Conservation (phyloP, 2,797 vertebrate species). For the Sebastes cheni region DNA sequence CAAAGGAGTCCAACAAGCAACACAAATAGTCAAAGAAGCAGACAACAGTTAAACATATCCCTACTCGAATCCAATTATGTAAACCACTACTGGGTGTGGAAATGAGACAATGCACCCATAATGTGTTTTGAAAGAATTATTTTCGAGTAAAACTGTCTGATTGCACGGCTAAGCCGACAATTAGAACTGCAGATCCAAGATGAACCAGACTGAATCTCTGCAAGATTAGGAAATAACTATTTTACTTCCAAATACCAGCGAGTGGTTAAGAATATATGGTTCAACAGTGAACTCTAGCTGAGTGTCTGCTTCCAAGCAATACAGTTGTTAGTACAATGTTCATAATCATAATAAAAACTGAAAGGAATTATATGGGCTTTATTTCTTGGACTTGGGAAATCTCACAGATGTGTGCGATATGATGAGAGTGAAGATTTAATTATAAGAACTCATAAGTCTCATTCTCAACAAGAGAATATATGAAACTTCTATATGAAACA, state of each 20-base stretch:
- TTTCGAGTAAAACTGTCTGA: background rate
- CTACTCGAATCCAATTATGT: background rate
- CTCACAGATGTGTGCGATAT: too few species aligned
- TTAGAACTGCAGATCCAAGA: background rate
- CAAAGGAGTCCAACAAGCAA: background rate
- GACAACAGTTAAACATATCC: background rate
- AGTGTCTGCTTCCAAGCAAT: too few species aligned
- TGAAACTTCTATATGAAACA: too few species aligned
- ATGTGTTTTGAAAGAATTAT: background rate
- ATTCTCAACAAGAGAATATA: too few species aligned
- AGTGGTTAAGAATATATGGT: background rate
- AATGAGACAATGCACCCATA: background rate
- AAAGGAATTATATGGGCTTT: too few species aligned
- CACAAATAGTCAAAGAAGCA: background rate
- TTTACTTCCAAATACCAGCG: background rate
- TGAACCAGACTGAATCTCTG: background rate
- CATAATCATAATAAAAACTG: too few species aligned
- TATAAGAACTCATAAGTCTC: too few species aligned
- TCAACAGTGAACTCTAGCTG: background rate
- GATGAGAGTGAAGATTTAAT: too few species aligned
- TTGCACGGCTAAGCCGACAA: background rate
- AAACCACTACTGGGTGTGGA: background rate
- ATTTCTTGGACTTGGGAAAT: too few species aligned
- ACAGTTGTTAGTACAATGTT: too few species aligned
- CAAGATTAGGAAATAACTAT: background rate